phyloP scores from a whole-genome alignment of 1,140 invertebrate species.

The Stegodyphus dumicola region DNA sequence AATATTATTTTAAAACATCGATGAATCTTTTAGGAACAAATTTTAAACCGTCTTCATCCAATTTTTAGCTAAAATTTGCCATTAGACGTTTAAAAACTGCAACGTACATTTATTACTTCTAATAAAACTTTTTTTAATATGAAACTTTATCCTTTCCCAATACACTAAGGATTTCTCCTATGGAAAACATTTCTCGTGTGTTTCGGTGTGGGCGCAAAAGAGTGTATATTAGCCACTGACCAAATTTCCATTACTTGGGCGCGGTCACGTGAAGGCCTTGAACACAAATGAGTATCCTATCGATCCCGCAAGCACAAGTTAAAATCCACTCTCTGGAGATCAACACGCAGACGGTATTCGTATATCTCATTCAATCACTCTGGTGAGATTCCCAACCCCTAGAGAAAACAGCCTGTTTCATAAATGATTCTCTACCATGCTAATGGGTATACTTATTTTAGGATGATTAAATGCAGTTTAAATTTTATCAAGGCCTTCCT shows the following conservation, averaged over 20 bases:
- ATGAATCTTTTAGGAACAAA: too few relatives aligned
- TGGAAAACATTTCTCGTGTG: too few relatives aligned
- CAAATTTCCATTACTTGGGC: constrained; percentile 25
- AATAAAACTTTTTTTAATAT: too few relatives aligned
- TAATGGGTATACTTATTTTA: not conserved
- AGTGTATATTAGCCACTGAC: constrained; percentile 37
- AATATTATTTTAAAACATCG: too few relatives aligned
- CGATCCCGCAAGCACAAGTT: constrained; percentile 1
- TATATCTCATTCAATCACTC: constrained; percentile 47
- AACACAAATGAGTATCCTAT: constrained; percentile 37
- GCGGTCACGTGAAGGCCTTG: constrained; percentile 26
- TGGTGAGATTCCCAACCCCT: not conserved
- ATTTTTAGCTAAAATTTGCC: too few relatives aligned
- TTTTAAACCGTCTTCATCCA: too few relatives aligned
- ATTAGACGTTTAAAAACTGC: too few relatives aligned
- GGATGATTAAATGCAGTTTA: not conserved
- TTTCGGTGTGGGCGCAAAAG: not conserved
- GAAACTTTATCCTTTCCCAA: too few relatives aligned
- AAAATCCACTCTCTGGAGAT: constrained; percentile 27
- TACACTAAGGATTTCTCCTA: too few relatives aligned
- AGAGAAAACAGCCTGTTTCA: not conserved
- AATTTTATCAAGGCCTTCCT: not conserved
- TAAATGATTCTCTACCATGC: not conserved
- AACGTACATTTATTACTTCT: too few relatives aligned
- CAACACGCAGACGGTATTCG: constrained; percentile 43